Conservation (phyloP, 2,113 vertebrate species). For the Apeltes quadracus region DNA sequence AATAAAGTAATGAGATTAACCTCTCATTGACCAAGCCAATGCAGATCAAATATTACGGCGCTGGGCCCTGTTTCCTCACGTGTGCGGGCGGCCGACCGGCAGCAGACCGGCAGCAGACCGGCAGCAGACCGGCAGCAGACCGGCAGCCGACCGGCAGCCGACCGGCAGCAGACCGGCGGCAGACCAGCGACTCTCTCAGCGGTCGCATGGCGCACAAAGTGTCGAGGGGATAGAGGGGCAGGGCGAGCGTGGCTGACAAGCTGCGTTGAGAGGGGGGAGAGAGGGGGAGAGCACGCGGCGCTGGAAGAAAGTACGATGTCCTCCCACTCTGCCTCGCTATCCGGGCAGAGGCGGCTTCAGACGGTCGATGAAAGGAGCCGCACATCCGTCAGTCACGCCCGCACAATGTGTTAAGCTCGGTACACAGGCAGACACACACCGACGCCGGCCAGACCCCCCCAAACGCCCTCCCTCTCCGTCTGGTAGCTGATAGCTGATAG, state of each 20-base stretch:
- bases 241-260: conserved; percentile 62
- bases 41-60: conserved; percentile 69
- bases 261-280: conserved; percentile 51
- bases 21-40: conserved; percentile 68
- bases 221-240: conserved; percentile 64
- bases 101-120: too few species aligned
- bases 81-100: conserved; percentile 54
- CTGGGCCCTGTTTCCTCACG: conserved; percentile 66
- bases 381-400: conserved; percentile 66
- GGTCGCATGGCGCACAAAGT: conserved; percentile 72
- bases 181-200: conserved; percentile 64
- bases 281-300: too few species aligned
- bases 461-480: neutral
- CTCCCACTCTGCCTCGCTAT: conserved; percentile 26
- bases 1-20: conserved; percentile 72
- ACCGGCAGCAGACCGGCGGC: too few species aligned
- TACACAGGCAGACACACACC: conserved; percentile 24
- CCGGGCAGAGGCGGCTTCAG: conserved; percentile 45
- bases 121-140: too few species aligned
- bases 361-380: conserved; percentile 57
- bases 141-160: too few species aligned
- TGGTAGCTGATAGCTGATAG: neutral
- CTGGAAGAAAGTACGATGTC: conserved; percentile 51
- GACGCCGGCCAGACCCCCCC: neutral
- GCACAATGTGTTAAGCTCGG: conserved; percentile 40